Evolutionary conservation across 2,888 invertebrate genomes (phyloP).

Genomic region (Lamellibrachia columna): DNA sequence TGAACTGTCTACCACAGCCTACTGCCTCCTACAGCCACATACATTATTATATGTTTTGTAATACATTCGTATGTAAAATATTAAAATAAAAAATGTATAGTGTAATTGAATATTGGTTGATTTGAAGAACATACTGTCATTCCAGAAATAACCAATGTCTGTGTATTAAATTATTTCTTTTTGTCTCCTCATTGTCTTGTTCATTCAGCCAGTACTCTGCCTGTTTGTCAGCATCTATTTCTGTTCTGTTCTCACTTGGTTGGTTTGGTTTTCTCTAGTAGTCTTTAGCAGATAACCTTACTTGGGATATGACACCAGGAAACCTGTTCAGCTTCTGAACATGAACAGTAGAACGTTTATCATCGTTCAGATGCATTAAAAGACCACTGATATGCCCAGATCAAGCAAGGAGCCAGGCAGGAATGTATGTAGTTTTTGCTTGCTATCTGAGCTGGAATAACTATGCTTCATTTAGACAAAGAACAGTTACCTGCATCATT

Average conservation of each 20-base stretch:
- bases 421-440: background rate
- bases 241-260: background rate
- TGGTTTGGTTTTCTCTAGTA: background rate
- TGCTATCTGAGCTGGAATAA: background rate
- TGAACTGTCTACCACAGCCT: background rate
- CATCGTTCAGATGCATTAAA: background rate
- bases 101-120: background rate
- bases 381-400: background rate
- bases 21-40: background rate
- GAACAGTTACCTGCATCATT: background rate
- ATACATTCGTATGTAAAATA: too few relatives aligned
- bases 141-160: background rate
- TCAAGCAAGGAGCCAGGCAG: background rate
- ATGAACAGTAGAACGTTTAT: background rate
- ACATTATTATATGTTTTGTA: background rate
- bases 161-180: background rate
- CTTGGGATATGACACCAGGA: background rate
- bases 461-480: background rate
- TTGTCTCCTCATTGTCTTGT: background rate
- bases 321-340: background rate
- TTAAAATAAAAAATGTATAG: background rate
- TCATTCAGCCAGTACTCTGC: background rate
- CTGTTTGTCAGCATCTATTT: background rate
- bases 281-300: background rate
- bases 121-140: background rate